phyloP scores from a whole-genome alignment of 2,888 invertebrate genomes.

The Agonopterix alstromeriana region DNA sequence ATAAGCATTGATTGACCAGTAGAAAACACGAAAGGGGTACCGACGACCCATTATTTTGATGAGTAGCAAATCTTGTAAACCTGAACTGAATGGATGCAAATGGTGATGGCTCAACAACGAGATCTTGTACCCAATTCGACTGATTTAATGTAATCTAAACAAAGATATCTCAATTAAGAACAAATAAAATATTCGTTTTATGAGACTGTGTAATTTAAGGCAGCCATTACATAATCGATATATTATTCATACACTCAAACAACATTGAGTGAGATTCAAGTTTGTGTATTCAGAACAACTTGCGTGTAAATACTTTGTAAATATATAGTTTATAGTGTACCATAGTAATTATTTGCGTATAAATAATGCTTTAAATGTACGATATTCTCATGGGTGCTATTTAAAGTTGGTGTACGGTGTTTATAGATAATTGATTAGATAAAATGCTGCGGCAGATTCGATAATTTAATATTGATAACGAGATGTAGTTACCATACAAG shows the following conservation, averaged over 20 bases:
- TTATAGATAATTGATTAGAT: conserved; percentile 31
- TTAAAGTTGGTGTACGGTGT: conserved; percentile 66
- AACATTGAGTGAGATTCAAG: conserved; percentile 10
- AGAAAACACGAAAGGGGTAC: too few relatives aligned
- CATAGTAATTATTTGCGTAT: conserved; percentile 28
- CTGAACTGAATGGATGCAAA: background rate
- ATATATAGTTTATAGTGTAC: conserved; percentile 16
- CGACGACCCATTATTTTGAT: too few relatives aligned
- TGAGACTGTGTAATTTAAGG: conserved; percentile 66
- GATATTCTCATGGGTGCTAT: conserved; percentile 73
- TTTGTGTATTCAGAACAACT: conserved; percentile 32
- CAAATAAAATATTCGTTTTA: conserved; percentile 58
- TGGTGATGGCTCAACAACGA: conserved; percentile 48
- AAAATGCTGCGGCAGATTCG: conserved; percentile 29
- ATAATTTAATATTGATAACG: conserved; percentile 33
- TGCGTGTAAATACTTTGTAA: conserved; percentile 51
- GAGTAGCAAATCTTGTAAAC: too few relatives aligned
- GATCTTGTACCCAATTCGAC: conserved; percentile 57
- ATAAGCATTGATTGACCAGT: background rate
- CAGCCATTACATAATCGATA: conserved; percentile 34
- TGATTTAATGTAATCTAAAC: conserved; percentile 54
- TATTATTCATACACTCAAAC: conserved; percentile 13
- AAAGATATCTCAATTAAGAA: conserved; percentile 62
- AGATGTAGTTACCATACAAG: conserved; percentile 58
- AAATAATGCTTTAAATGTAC: conserved; percentile 62